Evolutionary conservation across 2,888 invertebrate genomes (phyloP), one percentile per base, ranked within the genome.

Genomic region (Ophraella communa): DNA sequence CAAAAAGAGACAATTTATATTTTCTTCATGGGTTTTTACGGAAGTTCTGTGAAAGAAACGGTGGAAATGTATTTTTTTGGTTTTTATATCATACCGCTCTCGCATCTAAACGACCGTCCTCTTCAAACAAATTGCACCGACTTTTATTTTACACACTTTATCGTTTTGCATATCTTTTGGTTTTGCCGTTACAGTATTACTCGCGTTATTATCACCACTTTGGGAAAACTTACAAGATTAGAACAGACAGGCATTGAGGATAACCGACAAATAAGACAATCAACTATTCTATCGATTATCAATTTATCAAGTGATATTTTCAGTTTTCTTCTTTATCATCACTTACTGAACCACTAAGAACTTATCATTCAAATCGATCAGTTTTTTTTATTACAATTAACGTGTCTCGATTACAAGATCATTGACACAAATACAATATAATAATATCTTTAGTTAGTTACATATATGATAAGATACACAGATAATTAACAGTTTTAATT

Each of bases 1-100:
- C 77, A 76, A 73, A 76, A 47, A 23, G 8, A 30, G 54, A 27
- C 59, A 35, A 45, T 64, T 64, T 59, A 64, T 64, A 59, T 54
- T 54, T 52, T 59, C 47, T 47, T 18, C 54, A 39, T 58, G 57
- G 18, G 45, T 27, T 20, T 56, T 27, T 27, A 27, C 27, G 45
- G 20, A 56, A 47, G 49, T 57, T 30, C 24, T 58, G 30, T 44
- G 27, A 18, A 60, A 39, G n/a, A 53, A 52, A 53, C 42, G 53
- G 42, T 53, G 44, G 11, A 60, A 44, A 60, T 42, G 47, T 44
- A 39, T 47, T 42, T 57, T 57, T 18, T 57, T 58, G 51, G 45
- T 20, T 49, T 63, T 63, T 52, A 53, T 57, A 35, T 24, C 24
- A 57, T 30, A 18, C 23, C 60, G n/a, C 21, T 57, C 53, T 35